Base-by-base conservation (phyloP, 2,113 vertebrate species). In the Xenopus borealis region DNA sequence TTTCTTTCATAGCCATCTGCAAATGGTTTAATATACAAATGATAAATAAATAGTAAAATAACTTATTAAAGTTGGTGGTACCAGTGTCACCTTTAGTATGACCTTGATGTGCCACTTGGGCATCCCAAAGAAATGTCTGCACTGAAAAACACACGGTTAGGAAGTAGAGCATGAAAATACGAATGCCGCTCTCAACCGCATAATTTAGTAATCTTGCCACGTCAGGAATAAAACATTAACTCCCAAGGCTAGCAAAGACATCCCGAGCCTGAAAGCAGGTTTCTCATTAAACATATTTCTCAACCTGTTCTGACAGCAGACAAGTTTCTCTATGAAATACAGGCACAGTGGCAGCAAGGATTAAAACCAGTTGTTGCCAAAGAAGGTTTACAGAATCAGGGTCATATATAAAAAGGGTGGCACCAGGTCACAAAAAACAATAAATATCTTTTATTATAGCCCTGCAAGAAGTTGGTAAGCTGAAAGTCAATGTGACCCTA, bases 91-190 rank as follows among this genome's bases (percentile, higher is more conserved):
- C 57, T 69, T 47, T 67, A 19, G 8, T 33, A 62, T 69, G 73
- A 70, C 67, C 67, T 18, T 30, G n/a, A 55, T 70, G 66, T 46
- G 23, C 30, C 66, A 53, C 30, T 20, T 69, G 59, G 66, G 59
- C 74, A 69, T 64, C 33, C 53, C 17, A 12, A 44, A 50, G 73
- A 18, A 69, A 44, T 50, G 30, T 14, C 44, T 4, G 74, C 46
- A 70, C 59, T 70, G 59, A 76, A 76, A 68, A 66, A 69, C 46
- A 62, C 58, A 46, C 59, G 17, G 66, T 62, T 47, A 57, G 58
- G 55, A 77, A 77, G 63, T 77, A 77, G 74, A 77, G 74, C 74
- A 77, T 77, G 66, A 77, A 70, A 77, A 77, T 70, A 4, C 10
- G 66, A 27, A 62, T 63, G 66, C 66, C 20, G 64, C 67, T 57